Percentiles rank a stretch among this genome's conserved stretches.
Conservation (phyloP, 1,140 invertebrate genomes). For the Rhopalosiphum padi region DNA sequence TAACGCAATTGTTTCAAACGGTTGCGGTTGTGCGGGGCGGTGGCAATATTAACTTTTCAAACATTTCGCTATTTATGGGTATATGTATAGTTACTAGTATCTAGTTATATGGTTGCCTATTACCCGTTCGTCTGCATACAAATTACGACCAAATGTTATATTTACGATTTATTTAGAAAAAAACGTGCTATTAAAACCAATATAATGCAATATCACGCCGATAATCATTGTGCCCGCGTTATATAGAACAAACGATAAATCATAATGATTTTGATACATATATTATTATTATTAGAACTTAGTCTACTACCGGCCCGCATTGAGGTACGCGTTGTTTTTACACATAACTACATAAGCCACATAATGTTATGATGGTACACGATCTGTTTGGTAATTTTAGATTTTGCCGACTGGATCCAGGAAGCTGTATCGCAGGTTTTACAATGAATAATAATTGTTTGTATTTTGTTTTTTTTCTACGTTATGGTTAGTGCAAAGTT, state of each 20-base stretch:
- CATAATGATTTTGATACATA: neutral
- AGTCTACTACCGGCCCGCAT: neutral
- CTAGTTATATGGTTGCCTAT: neutral
- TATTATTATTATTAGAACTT: slow-evolving; percentile 9
- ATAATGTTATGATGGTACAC: neutral
- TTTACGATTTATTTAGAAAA: neutral
- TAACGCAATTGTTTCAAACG: neutral
- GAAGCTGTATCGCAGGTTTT: neutral
- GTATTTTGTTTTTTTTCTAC: neutral
- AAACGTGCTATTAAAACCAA: neutral
- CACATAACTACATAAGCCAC: no score
- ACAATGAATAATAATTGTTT: neutral
- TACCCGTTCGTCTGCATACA: neutral
- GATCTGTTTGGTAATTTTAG: neutral
- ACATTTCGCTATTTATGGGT: neutral
- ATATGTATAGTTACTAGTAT: neutral
- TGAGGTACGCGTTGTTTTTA: neutral
- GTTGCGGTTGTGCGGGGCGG: neutral
- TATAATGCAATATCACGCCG: neutral
- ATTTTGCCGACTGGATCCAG: neutral
- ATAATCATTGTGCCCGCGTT: neutral
- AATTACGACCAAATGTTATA: slow-evolving; percentile 1
- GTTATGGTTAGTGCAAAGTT: neutral
- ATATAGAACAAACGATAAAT: slow-evolving; percentile 5
- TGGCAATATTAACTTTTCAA: slow-evolving; percentile 6